Base-by-base conservation (phyloP, 2,797 vertebrate species). In the Neosilurus mollespiculum region DNA sequence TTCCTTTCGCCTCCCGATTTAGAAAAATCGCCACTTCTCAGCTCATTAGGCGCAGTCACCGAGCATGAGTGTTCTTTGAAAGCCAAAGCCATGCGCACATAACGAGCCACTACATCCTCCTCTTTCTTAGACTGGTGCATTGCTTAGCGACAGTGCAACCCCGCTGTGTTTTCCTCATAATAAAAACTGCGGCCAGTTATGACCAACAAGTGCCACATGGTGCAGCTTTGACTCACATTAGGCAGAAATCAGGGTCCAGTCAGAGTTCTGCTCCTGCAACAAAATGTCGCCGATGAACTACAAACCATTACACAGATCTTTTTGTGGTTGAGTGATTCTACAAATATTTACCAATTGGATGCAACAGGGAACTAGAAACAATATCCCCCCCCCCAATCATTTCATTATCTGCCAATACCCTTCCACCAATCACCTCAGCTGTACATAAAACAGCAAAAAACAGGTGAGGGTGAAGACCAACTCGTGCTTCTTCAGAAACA, bases 111-210 rank as follows among this genome's bases (percentile, higher is more conserved):
- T 11, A 12, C 22, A 34, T 22, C 69, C 64, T 24, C 12, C 12
- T 10, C 1, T 34, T 14, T 10, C 49, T 61, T 14, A 53, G 11
- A 15, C 66, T 72, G 69, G 58, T 71, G 69, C 51, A 62, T 66
- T 62, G 37, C 83, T 77, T 76, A 64, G 83, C 79, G 72, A 84
- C 83, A 59, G 49, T 18, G 51, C 59, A 78, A 22, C 59, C 49
- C 77, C 2, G 16, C 43, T 54, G 66, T 5, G 53, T 54, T 83
- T 83, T 34, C 20, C 77, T 49, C 16, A n/a, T 16, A 43, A 64
- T 67, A 37, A 58, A 75, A 75, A 8, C 70, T 51, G 78, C 78
- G 61, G 56, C 79, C 22, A 20, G 18, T 58, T 69, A 24, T 81
- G 66, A 81, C 65, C 22, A 37, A 16, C 2, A 4, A 0, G 14